Percentiles rank a stretch among this genome's conserved stretches.
These are phyloP conservation scores for Acanthosoma haemorrhoidale DNA, from an alignment of 2,888 invertebrate species.

Conservation along the genomic window DNA sequence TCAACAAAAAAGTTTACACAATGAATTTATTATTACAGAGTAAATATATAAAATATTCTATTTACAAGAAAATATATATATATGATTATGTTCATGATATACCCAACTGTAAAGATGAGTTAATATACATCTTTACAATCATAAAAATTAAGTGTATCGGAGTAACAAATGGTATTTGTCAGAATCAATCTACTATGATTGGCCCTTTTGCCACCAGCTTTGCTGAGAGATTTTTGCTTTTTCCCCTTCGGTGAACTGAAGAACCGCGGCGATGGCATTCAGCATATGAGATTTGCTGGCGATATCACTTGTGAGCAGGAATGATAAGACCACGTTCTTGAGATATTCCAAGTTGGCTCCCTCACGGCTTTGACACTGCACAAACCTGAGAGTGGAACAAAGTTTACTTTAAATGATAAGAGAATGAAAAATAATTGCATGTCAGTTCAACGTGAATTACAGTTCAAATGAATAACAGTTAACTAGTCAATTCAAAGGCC, in stretches of 20 bases:
- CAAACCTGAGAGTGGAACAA: conserved; percentile 53
- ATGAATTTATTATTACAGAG: no score
- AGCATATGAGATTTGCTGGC: conserved; percentile 73
- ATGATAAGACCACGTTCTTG: conserved; percentile 83
- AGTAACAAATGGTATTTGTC: no score
- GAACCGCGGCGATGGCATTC: conserved; percentile 80
- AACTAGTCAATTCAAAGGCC: no score
- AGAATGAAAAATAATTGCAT: not conserved
- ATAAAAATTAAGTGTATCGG: no score
- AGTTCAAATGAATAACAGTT: no score
- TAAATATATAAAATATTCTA: no score
- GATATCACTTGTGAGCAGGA: conserved; percentile 63
- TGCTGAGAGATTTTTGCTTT: conserved; percentile 37
- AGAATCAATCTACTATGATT: no score
- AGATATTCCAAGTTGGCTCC: conserved; percentile 84
- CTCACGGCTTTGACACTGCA: conserved; percentile 70
- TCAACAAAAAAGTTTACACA: no score
- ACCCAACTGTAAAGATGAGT: no score
- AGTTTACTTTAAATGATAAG: conserved; percentile 9
- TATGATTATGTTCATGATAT: no score
- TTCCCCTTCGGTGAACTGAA: conserved; percentile 72
- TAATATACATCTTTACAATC: no score
- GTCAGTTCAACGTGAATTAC: not conserved
- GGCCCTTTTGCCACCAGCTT: conserved; percentile 36
- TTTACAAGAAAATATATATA: no score